A percentile compares a stretch with the other conserved stretches of the same genome.
Conservation (phyloP, 1,140 invertebrate genomes). For the Drosophila sulfurigaster region DNA sequence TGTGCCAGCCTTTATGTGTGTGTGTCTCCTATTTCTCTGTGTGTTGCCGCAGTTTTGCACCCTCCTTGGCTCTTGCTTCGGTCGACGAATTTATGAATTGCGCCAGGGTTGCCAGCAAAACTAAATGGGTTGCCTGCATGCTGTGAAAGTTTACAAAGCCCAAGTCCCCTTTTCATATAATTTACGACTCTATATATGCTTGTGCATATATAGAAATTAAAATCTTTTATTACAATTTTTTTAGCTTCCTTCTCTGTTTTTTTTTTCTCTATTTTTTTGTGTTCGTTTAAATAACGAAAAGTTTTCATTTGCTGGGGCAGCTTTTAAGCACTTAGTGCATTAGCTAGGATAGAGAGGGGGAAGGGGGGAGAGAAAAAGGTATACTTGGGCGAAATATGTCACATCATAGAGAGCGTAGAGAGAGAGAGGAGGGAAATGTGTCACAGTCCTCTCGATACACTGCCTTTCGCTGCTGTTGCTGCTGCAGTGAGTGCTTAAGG, state of each 20-base stretch:
- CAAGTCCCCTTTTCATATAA: slow-evolving; percentile 45
- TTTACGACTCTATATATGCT: slow-evolving; percentile 47
- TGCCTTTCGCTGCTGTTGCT: neutral
- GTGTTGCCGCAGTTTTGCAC: neutral
- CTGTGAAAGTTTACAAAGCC: slow-evolving; percentile 44
- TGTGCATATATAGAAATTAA: slow-evolving; percentile 52
- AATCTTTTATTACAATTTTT: slow-evolving; percentile 38
- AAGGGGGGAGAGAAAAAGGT: neutral
- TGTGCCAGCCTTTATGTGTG: slow-evolving; percentile 27
- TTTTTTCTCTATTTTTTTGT: slow-evolving; percentile 25
- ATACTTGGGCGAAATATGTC: slow-evolving; percentile 12
- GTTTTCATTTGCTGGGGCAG: slow-evolving; percentile 68
- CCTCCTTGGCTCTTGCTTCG: neutral
- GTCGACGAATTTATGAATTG: slow-evolving; percentile 50
- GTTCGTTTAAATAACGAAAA: slow-evolving; percentile 60
- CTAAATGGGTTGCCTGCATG: slow-evolving; percentile 50
- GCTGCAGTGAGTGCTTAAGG: slow-evolving; percentile 30
- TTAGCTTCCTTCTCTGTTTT: slow-evolving; percentile 4
- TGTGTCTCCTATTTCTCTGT: slow-evolving; percentile 32
- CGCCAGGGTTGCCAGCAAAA: slow-evolving; percentile 48
- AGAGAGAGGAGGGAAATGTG: neutral
- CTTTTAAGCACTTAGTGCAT: slow-evolving; percentile 60
- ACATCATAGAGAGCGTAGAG: neutral
- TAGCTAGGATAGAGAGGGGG: neutral
- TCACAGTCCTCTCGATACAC: neutral